These are phyloP conservation scores for Melikaiella ostensackeni DNA, from an alignment of 2,888 invertebrate species.

Conservation along the genomic window DNA sequence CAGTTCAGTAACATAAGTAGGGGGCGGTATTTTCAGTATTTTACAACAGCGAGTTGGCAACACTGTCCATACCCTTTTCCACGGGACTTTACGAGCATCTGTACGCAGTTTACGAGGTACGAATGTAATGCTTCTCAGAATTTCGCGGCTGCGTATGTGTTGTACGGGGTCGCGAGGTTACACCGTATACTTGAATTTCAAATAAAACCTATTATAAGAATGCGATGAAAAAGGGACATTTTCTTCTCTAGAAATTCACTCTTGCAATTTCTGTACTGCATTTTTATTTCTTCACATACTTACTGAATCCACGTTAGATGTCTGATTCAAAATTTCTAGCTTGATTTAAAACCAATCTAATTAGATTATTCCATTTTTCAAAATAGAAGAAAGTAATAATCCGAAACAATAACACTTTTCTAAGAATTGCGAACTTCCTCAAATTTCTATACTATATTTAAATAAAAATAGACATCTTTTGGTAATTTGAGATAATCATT, in stretches of 20 bases:
- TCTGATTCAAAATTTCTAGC: too few relatives aligned
- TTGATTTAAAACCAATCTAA: too few relatives aligned
- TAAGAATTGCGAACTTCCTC: too few relatives aligned
- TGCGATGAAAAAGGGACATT: conserved; percentile 12
- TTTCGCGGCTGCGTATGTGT: conserved; percentile 26
- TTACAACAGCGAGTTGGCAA: conserved; percentile 35
- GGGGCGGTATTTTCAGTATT: conserved; percentile 19
- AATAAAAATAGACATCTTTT: too few relatives aligned
- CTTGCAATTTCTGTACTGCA: neutral
- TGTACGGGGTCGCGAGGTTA: conserved; percentile 30
- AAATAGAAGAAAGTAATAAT: too few relatives aligned
- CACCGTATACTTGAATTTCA: conserved; percentile 36
- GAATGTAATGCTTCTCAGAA: conserved; percentile 39
- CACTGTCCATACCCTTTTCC: conserved; percentile 37
- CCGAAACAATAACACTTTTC: too few relatives aligned
- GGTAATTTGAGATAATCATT: too few relatives aligned
- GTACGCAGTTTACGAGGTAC: conserved; percentile 40
- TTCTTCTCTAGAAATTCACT: conserved; percentile 8
- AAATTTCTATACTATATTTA: too few relatives aligned
- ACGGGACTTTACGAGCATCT: conserved; percentile 37
- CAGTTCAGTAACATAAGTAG: conserved; percentile 23
- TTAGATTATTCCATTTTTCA: too few relatives aligned
- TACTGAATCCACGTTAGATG: neutral
- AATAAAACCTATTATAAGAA: conserved; percentile 38
- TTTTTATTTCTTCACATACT: neutral